Evolutionary conservation across 2,888 invertebrate genomes (phyloP), one percentile per base, ranked within the genome.

Genomic region (Sisyra nigra): DNA sequence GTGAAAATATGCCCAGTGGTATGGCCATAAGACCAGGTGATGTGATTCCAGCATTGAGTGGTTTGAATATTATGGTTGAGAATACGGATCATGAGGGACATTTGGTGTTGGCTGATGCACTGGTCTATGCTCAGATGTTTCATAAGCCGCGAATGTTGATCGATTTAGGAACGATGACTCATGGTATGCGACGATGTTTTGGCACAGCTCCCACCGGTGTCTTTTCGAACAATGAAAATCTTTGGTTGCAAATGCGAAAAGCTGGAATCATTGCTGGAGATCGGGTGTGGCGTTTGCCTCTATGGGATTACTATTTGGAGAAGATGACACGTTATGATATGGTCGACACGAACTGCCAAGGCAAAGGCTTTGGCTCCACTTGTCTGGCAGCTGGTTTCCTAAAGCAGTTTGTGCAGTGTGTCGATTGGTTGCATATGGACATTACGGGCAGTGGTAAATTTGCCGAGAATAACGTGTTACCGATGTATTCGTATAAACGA

Each of bases 161-260:
- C 14, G 81, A 82, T 54, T 69, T 83, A 49, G 81, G 79, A 17
- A 80, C 80, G 19, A 63, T 82, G 40, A 80, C 81, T 30, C 71
- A 67, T 15, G 74, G 61, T 14, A 65, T 71, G 33, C 55, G 59
- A 36, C 60, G 67, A 14, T 70, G 72, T 9, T 53, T 74, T 30
- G 74, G 74, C 2, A 59, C 63, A 7, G 65, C 62, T 3, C 69
- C 69, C 2, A 57, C 67, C 33, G 75, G 70, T 4, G 71, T 69
- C 6, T 75, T 66, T 54, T 64, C 67, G 40, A 73, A 69, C 51
- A 67, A 68, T 7, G 61, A 63, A 41, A 54, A 58, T 2, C 55
- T 70, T 54, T 74, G 69, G 69, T 57, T 68, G 15, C 57, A 61
- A 46, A 57, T 72, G 30, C 57, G 66, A 17, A 60, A 66, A 60